Evolutionary conservation across 1,140 invertebrate species (phyloP).

Genomic region (Orius insidiosus): DNA sequence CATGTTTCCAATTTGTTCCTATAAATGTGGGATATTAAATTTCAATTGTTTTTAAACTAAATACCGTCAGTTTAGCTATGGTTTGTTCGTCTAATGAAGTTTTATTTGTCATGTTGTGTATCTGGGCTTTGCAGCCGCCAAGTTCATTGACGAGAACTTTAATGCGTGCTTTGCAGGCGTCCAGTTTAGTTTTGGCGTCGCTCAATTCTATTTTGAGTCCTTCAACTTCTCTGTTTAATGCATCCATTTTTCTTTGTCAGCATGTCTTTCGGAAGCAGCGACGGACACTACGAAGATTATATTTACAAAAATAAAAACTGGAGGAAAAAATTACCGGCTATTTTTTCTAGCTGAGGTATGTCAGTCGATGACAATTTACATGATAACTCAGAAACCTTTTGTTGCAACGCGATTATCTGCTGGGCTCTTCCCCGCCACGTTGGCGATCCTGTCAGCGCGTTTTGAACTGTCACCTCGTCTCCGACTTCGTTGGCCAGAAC

Average conservation of each 20-base stretch:
- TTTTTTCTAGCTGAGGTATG: constrained; percentile 6
- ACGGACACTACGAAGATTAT: constrained; percentile 12
- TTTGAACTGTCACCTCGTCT: constrained; percentile 31
- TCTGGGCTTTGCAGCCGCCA: constrained; percentile 28
- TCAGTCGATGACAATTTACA: constrained; percentile 29
- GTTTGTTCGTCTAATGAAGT: constrained; percentile 35
- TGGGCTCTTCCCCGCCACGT: constrained; percentile 51
- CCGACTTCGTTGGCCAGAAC: constrained; percentile 32
- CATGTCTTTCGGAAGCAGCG: constrained; percentile 27
- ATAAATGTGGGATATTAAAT: background rate
- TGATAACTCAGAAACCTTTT: constrained; percentile 41
- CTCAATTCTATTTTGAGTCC: constrained; percentile 25
- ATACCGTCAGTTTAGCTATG: constrained; percentile 30
- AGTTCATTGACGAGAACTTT: constrained; percentile 37
- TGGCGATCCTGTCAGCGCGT: constrained; percentile 19
- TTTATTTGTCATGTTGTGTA: constrained; percentile 34
- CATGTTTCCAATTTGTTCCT: background rate
- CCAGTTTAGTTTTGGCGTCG: constrained; percentile 36
- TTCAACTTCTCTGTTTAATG: constrained; percentile 32
- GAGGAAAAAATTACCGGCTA: constrained; percentile 9
- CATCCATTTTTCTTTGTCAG: constrained; percentile 35
- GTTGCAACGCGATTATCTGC: constrained; percentile 43
- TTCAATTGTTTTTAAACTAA: background rate
- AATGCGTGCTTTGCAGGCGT: constrained; percentile 33
- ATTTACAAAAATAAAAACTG: background rate